These are phyloP conservation scores for Hetaerina americana DNA, from an alignment of 1,140 invertebrate genomes.

Conservation along the genomic window DNA sequence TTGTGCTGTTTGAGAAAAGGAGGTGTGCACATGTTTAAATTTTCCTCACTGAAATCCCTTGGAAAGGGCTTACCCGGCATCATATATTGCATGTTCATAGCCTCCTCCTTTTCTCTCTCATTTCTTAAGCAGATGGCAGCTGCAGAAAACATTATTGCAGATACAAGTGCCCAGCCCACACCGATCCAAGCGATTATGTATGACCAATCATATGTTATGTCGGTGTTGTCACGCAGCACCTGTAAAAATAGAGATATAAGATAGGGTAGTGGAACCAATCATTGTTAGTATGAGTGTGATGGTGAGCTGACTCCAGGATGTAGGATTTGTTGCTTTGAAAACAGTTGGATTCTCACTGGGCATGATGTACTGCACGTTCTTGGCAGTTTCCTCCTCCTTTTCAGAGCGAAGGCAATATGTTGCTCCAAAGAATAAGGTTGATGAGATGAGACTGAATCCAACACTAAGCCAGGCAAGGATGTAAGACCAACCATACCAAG, in stretches of 20 bases:
- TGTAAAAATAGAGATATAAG: slow-evolving; percentile 31
- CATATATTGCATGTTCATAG: slow-evolving; percentile 93
- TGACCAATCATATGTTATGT: slow-evolving; percentile 86
- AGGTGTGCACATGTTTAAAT: background rate
- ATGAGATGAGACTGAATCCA: slow-evolving; percentile 54
- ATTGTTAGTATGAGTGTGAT: background rate
- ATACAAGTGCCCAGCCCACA: slow-evolving; percentile 72
- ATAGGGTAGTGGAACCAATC: slow-evolving; percentile 39
- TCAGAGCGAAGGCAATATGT: slow-evolving; percentile 64
- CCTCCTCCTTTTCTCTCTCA: slow-evolving; percentile 83
- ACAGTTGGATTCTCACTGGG: slow-evolving; percentile 50
- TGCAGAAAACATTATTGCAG: slow-evolving; percentile 81
- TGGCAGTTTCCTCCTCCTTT: slow-evolving; percentile 47
- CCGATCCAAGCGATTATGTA: slow-evolving; percentile 92
- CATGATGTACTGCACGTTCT: slow-evolving; percentile 78
- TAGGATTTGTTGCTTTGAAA: slow-evolving; percentile 13
- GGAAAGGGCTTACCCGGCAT: slow-evolving; percentile 72
- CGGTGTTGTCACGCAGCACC: slow-evolving; percentile 73
- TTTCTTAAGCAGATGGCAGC: slow-evolving; percentile 83
- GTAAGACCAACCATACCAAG: slow-evolving; percentile 73
- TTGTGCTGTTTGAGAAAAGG: background rate
- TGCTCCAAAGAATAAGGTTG: slow-evolving; percentile 64
- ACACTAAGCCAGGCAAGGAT: slow-evolving; percentile 70
- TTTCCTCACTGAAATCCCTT: slow-evolving; percentile 19
- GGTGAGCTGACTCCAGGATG: background rate